Evolutionary conservation across 2,888 invertebrate genomes (phyloP).

Genomic region (Macrostomum cliftonense): DNA sequence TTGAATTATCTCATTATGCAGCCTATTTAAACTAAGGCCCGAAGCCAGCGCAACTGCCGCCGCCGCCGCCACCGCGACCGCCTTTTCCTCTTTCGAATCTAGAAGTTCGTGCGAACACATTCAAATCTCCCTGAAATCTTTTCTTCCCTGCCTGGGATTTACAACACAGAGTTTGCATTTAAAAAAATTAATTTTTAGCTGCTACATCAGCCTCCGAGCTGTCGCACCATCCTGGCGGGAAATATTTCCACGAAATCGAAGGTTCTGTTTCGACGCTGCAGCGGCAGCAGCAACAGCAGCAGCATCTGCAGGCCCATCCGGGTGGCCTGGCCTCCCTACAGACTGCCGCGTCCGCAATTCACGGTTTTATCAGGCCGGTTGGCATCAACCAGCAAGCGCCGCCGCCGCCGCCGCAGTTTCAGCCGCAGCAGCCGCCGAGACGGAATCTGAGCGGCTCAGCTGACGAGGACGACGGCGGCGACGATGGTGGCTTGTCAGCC

Average conservation of each 20-base stretch:
- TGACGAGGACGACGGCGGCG: neutral
- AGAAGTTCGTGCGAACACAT: too few species aligned
- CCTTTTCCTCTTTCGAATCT: too few species aligned
- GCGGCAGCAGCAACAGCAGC: too few species aligned
- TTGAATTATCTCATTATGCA: conserved; percentile 3
- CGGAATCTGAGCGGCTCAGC: neutral
- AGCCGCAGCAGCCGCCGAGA: neutral
- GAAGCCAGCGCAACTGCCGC: too few species aligned
- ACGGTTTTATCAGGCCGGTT: too few species aligned
- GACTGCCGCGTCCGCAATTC: too few species aligned
- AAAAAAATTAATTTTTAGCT: too few species aligned
- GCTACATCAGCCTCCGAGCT: too few species aligned
- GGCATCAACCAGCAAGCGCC: neutral
- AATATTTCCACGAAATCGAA: neutral
- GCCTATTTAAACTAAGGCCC: neutral
- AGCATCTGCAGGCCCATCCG: neutral
- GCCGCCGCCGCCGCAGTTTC: neutral
- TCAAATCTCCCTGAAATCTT: too few species aligned
- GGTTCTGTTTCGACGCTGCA: too few species aligned
- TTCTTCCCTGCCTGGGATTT: too few species aligned
- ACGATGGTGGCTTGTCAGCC: neutral
- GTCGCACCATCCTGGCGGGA: neutral
- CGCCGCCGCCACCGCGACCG: neutral
- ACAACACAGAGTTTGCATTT: too few species aligned
- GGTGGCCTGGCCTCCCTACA: neutral